Evolutionary conservation across 2,888 invertebrate genomes (phyloP).

Genomic region (Pheosia gnoma): DNA sequence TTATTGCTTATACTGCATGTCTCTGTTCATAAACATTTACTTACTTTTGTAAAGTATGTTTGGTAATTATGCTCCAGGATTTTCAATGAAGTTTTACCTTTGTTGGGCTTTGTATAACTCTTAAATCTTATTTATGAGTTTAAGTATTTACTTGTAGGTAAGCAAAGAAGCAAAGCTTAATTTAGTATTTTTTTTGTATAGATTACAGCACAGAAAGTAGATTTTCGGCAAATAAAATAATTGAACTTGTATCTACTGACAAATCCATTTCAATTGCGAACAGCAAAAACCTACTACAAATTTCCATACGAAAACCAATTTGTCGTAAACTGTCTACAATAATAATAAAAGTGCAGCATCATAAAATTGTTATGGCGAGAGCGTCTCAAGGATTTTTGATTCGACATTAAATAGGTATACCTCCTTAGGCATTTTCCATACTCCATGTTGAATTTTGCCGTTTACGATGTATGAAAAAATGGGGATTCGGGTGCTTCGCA

Average conservation of each 20-base stretch:
- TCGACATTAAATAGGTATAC: slow-evolving; percentile 48
- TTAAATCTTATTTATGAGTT: too few relatives aligned
- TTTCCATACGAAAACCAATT: slow-evolving; percentile 50
- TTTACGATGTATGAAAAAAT: slow-evolving; percentile 68
- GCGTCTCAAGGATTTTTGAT: slow-evolving; percentile 59
- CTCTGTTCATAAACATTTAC: too few relatives aligned
- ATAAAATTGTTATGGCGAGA: slow-evolving; percentile 54
- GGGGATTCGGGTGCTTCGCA: slow-evolving; percentile 54
- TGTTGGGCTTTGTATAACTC: too few relatives aligned
- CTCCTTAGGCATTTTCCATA: slow-evolving; percentile 51
- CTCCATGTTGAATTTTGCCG: slow-evolving; percentile 55
- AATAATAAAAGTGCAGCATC: slow-evolving; percentile 50
- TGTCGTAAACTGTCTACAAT: slow-evolving; percentile 52
- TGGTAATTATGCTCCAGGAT: too few relatives aligned
- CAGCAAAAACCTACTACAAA: slow-evolving; percentile 1
- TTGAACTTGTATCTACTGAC: neutral
- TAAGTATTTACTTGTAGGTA: too few relatives aligned
- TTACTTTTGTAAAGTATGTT: too few relatives aligned
- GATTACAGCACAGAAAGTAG: too few relatives aligned
- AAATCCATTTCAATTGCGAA: neutral
- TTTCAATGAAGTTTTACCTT: too few relatives aligned
- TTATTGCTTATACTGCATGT: too few relatives aligned
- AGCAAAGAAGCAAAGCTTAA: too few relatives aligned
- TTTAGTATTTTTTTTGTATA: too few relatives aligned
- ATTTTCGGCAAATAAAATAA: too few relatives aligned